Evolutionary conservation across 2,113 vertebrate genomes (phyloP).

Genomic region (Phalacrocorax brasilianus): DNA sequence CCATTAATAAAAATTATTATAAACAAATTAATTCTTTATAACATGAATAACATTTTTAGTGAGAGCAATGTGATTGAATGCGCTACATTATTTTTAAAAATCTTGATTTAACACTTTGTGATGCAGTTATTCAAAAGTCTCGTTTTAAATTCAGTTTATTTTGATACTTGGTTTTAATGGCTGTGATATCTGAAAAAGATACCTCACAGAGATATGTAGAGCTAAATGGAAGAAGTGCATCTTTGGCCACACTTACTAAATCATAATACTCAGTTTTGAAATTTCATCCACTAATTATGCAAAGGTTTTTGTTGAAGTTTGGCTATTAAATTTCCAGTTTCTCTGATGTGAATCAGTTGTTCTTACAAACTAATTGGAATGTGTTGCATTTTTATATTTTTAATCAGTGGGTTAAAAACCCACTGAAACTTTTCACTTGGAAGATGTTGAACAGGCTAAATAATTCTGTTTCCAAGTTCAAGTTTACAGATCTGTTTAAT

Average conservation of each 20-base stretch:
- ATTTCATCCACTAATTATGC: not conserved
- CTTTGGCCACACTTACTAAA: not conserved
- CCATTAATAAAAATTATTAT: not conserved
- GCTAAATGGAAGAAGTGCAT: not conserved
- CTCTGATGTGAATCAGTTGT: not conserved
- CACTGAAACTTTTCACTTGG: not conserved
- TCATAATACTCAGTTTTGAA: not conserved
- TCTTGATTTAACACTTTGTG: not conserved
- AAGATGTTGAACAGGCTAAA: not conserved
- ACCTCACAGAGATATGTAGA: not conserved
- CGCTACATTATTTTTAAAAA: not conserved
- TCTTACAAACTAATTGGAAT: not conserved
- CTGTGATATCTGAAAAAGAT: not conserved
- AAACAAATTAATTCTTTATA: no score
- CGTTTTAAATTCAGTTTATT: not conserved
- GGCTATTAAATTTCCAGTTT: not conserved
- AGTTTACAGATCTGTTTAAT: not conserved
- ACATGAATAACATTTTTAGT: not conserved
- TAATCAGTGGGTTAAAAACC: not conserved
- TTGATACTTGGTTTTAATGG: not conserved
- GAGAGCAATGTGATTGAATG: not conserved
- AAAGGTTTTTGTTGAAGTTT: not conserved
- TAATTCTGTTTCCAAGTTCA: not conserved
- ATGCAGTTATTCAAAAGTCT: not conserved
- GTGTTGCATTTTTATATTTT: not conserved